Evolutionary conservation across 2,888 invertebrate species (phyloP).

Genomic region (Congeria kusceri): DNA sequence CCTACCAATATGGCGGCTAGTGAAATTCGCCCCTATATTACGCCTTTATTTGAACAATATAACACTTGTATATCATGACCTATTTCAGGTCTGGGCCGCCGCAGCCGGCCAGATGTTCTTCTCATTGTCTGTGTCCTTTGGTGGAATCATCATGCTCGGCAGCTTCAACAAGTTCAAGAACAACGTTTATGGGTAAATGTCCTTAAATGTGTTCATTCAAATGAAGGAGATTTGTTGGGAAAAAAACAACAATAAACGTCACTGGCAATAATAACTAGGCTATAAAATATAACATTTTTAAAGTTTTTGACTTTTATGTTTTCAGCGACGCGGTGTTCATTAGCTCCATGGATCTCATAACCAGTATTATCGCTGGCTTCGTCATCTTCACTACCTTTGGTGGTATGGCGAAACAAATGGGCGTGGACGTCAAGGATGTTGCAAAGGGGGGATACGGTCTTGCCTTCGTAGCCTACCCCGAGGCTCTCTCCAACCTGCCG

Average conservation of each 20-base stretch:
- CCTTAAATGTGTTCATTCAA: too few species aligned
- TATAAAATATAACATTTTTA: too few species aligned
- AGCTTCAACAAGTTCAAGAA: slow-evolving; percentile 89
- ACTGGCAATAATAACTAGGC: too few species aligned
- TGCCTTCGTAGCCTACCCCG: slow-evolving; percentile 83
- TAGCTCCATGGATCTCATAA: slow-evolving; percentile 89
- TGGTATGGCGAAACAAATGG: slow-evolving; percentile 77
- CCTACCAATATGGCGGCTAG: too few species aligned
- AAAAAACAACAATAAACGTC: too few species aligned
- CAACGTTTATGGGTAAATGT: slow-evolving; percentile 85
- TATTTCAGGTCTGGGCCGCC: slow-evolving; percentile 92
- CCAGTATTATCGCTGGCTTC: slow-evolving; percentile 87
- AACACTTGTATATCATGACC: too few species aligned
- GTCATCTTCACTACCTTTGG: slow-evolving; percentile 80
- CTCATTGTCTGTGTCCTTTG: slow-evolving; percentile 92
- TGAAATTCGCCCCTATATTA: too few species aligned
- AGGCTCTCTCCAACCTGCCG: slow-evolving; percentile 79
- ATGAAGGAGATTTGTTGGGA: too few species aligned
- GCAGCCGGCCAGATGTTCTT: slow-evolving; percentile 94
- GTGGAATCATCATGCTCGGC: slow-evolving; percentile 92
- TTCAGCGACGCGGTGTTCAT: slow-evolving; percentile 90
- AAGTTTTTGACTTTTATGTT: too few species aligned
- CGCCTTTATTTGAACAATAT: too few species aligned
- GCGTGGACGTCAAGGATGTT: slow-evolving; percentile 69
- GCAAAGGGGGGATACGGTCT: slow-evolving; percentile 87